These are phyloP conservation scores for Hydropsyche tenuis DNA, from an alignment of 1,140 invertebrate genomes.

Conservation along the genomic window DNA sequence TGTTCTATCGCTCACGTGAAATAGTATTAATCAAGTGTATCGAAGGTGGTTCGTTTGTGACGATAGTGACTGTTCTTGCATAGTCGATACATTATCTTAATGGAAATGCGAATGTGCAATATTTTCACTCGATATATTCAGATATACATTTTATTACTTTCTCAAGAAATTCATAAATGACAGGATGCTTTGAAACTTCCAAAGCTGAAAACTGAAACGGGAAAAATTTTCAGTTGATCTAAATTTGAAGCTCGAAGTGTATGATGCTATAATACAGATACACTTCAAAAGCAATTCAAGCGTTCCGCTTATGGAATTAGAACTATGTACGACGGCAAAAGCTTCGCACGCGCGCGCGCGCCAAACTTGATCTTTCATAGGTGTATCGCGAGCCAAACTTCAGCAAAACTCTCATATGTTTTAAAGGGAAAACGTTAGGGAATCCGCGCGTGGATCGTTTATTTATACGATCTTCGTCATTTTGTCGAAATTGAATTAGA, in stretches of 20 bases:
- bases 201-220: too few relatives aligned
- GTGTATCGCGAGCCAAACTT: slow-evolving; percentile 7
- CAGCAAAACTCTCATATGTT: slow-evolving; percentile 1
- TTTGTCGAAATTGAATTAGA: slow-evolving; percentile 44
- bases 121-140: too few relatives aligned
- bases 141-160: too few relatives aligned
- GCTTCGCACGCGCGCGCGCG: background rate
- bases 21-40: slow-evolving; percentile 42
- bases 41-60: background rate
- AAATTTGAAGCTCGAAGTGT: too few relatives aligned
- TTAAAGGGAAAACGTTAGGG: slow-evolving; percentile 2
- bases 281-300: background rate
- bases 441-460: slow-evolving; percentile 32
- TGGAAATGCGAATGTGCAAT: too few relatives aligned
- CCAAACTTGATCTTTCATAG: slow-evolving; percentile 17
- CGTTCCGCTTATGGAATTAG: background rate
- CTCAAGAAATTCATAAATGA: too few relatives aligned
- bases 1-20: slow-evolving; percentile 17
- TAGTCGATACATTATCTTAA: too few relatives aligned
- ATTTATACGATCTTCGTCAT: slow-evolving; percentile 44
- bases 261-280: too few relatives aligned
- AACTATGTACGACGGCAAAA: background rate
- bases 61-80: background rate
- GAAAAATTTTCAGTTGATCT: too few relatives aligned
- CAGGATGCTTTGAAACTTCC: too few relatives aligned